Base-by-base conservation (phyloP, 1,140 invertebrate genomes). In the Steinernema feltiae region DNA sequence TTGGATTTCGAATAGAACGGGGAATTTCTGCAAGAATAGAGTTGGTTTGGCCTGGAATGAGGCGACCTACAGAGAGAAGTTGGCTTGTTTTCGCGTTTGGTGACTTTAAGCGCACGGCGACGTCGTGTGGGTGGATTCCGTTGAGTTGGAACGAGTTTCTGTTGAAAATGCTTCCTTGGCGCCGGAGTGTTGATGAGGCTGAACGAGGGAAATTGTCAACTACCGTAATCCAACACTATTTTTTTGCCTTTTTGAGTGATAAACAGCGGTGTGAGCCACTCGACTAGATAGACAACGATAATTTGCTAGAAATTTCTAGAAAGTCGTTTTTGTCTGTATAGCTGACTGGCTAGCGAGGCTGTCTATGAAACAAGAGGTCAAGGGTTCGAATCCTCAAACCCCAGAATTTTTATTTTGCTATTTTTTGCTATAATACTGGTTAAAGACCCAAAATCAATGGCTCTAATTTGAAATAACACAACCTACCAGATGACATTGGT, bases 161-260 rank as follows among this genome's bases (percentile, higher is more conserved):
- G 53, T 63, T 15, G 53, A 63, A 63, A 27, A 63, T 63, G 53
- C 53, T 63, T 63, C 53, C 53, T 63, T 63, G 53, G 53, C 53
- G 53, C 15, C 53, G 53, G 15, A 63, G 53, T 7, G 53, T 63
- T 3, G 53, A 63, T 63, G 53, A 63, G 24, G 53, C 53, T 63
- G 53, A 63, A 63, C 2, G 24, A 15, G 15, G 35, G 35, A 41
- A 41, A 18, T 41, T 7, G 35, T 41, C 7, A 41, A 41, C 7
- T 41, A 7, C 18, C 35, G 18, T 18, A 41, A 7, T 41, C 18
- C 7, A 41, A 41, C 7, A 7, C 35, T 7, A 7, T 7, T 41
- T 7, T 41, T 7, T 18, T 7, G 18, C 35, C 7, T 41, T 7
- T 41, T 41, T 41, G 7, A 41, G 18, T 41, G 35, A 41, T 41